phyloP scores from a whole-genome alignment of 53 echinoderm and acorn worm genomes.

The Holothuria leucospilota region DNA sequence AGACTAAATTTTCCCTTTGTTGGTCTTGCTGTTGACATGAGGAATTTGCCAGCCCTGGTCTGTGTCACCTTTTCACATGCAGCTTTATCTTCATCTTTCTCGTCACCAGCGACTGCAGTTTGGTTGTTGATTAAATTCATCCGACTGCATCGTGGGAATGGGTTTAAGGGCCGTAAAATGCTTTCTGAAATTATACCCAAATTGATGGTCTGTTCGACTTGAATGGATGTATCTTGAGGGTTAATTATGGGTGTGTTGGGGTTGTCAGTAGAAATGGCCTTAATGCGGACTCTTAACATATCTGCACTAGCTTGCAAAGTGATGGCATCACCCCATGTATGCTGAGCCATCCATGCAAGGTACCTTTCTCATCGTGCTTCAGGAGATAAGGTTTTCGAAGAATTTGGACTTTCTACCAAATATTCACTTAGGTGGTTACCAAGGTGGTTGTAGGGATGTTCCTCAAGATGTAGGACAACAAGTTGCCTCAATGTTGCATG shows the following conservation, averaged over 20 bases:
- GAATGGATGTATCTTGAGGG: neutral
- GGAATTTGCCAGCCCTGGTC: conserved; percentile 1
- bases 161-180: conserved; percentile 5
- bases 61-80: neutral
- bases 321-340: conserved; percentile 30
- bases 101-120: neutral
- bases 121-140: too few relatives aligned
- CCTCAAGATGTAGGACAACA: neutral
- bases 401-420: neutral
- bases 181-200: conserved; percentile 3
- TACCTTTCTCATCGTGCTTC: conserved; percentile 12
- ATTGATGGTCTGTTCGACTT: neutral
- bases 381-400: neutral
- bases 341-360: neutral
- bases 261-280: conserved; percentile 17
- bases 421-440: neutral
- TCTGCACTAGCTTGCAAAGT: conserved; percentile 6
- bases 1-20: neutral
- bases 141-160: too few relatives aligned
- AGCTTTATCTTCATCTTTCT: conserved; percentile 12
- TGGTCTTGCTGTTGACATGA: neutral
- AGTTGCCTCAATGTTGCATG: conserved; percentile 2
- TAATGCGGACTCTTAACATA: conserved; percentile 1
- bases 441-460: conserved; percentile 13
- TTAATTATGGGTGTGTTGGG: conserved; percentile 5